Evolutionary conservation across 2,888 invertebrate genomes (phyloP), one percentile per base, ranked within the genome.

Genomic region (Chrysotoxum bicinctum): DNA sequence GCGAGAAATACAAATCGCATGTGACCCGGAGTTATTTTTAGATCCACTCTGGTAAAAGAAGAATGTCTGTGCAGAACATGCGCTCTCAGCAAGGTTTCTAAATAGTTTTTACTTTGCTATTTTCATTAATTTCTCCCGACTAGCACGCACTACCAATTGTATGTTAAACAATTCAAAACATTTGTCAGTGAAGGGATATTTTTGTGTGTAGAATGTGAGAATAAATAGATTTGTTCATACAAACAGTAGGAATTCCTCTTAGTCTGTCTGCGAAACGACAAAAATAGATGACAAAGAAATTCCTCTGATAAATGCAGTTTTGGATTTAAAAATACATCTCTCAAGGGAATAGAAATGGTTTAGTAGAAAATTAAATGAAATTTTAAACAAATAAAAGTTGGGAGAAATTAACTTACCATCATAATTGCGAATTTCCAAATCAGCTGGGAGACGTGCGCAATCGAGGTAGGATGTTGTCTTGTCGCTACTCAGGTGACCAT

Each of bases 391-490:
- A 50, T 6, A 52, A 16, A 64, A 9, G 10, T 8, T 4, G 2
- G 9, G 43, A 12, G 10, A 52, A 56, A n/a, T 4, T 14, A 48
- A 93, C 95, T 95, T 91, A 97, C 97, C 97, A 91, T 95, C 94
- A 91, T 96, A 97, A 91, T 98, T 97, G 92, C 95, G 95, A 91
- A 96, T 95, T 91, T 97, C 95, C 88, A 97, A 93, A 89, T 94
- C 93, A 88, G 93, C 94, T 88, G 93, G 94, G 88, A 91, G 92
- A 91, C 88, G 88, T 87, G 91, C 89, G 89, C 88, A 91, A 87
- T 89, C 89, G 35, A 91, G 87, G 19, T 90, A 90, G 64, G 90
- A 90, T 40, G 89, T 88, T 16, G 88, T 89, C 81, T 88, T 90
- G 80, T 91, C 91, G 88, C 92, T 91, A 50, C 89, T 92, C 88